Base-by-base conservation (phyloP, 2,888 invertebrate genomes). In the Panorpa germanica region DNA sequence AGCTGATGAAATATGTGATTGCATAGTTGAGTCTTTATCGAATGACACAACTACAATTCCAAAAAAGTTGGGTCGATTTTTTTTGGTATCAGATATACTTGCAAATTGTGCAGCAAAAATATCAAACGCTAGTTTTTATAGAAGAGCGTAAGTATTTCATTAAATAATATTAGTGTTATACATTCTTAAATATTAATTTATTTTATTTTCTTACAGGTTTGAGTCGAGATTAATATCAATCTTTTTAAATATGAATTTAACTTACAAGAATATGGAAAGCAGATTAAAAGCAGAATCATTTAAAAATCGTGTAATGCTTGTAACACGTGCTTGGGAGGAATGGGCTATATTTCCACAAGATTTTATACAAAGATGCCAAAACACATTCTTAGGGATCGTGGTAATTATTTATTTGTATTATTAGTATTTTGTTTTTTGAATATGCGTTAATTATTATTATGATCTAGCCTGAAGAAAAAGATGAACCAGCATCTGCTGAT, bases 31-130 rank as follows among this genome's bases (percentile, higher is more conserved):
- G 55, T 70, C 91, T 1, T 62, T 98, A 25, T 66, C 76, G 5
- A 82, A 77, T 41, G 50, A 60, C 5, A 59, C 66, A 43, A 93
- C 93, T 1, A 62, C 75, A 29, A 66, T 88, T 12, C 73, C 75
- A 34, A 85, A 83, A 52, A 90, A 93, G 61, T 72, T 91, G 39
- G 88, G 91, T 6, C 61, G 96, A 33, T 61, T 99, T 26, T 99
- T 93, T 59, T 68, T 99, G 35, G 70, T 98, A 30, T 91, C 91
- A 3, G 98, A 99, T 53, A 82, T 99, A 39, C 63, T 99, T 41
- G 88, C 95, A 53, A 98, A 98, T 55, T 91, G 93, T 48, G 83
- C 85, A 37, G 86, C 90, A 5, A 91, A 91, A 65, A 80, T 96
- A 15, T 78, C 85, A 25, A 93, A 96, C 56, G 96, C 93, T 2